Percentiles rank a stretch among this genome's conserved stretches.
phyloP scores from a whole-genome alignment of 2,797 vertebrate species.

The Gorsachius magnificus region DNA sequence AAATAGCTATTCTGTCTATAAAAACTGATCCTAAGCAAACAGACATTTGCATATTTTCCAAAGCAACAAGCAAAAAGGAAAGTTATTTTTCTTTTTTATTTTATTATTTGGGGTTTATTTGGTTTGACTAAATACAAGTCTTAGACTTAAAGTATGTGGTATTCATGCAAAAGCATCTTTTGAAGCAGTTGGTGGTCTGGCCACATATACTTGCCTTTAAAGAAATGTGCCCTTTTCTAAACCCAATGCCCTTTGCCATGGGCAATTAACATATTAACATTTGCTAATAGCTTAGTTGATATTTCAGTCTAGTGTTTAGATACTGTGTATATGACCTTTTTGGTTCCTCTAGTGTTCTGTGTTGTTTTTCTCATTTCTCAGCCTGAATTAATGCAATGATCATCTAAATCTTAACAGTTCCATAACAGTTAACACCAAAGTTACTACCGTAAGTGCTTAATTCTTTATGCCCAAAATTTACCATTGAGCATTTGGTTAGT shows the following conservation, averaged over 20 bases:
- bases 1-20: constrained; percentile 15
- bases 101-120: neutral
- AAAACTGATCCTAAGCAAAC: constrained; percentile 35
- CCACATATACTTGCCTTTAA: neutral
- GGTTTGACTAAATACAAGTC: neutral
- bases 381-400: neutral
- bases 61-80: too few species aligned
- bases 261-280: constrained; percentile 29
- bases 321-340: neutral
- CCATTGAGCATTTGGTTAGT: neutral
- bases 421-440: neutral
- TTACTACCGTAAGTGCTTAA: neutral
- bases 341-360: neutral
- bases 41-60: constrained; percentile 21
- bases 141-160: neutral
- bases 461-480: neutral
- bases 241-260: neutral
- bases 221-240: constrained; percentile 41
- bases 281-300: constrained; percentile 45
- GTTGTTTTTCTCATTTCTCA: neutral
- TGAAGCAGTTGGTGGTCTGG: constrained; percentile 19
- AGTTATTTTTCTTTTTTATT: neutral
- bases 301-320: constrained; percentile 17
- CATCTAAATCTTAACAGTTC: neutral
- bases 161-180: neutral